Evolutionary conservation across 2,797 vertebrate genomes (phyloP), one percentile per base, ranked within the genome.

Genomic region (Ispidina picta): DNA sequence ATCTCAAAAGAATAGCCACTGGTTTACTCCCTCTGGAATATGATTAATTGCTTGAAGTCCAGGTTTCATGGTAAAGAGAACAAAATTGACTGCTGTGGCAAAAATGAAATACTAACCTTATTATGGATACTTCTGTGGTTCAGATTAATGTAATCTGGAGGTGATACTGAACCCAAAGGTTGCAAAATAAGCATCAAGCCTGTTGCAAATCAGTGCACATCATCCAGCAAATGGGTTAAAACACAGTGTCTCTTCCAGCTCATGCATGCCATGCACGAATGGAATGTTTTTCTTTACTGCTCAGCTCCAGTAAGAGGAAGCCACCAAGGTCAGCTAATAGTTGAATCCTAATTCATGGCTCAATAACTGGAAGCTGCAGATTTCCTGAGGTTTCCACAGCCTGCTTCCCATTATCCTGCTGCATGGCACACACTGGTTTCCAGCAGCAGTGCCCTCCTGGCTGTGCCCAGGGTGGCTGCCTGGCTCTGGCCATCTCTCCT

Each of bases 361-460:
- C 52, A 75, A 12, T 66, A 92, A 93, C 89, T 83, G 85, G 86
- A 95, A 95, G 58, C 69, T 51, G 59, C 73, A 83, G 20, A 72
- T 79, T 78, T 86, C 86, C 85, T 78, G 85, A 63, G 31, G 55
- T 66, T 94, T 71, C 85, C 18, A 3, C 15, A 23, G 46, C 28
- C 16, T 6, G 39, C 17, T 89, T 96, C 88, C 76, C 25, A 4
- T 72, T 65, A 78, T 31, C 84, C 51, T 10, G 51, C 73, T 62
- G 4, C 2, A 4, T 4, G 44, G 52, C 76, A 81, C 43, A 1
- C 9, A 5, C 14, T 72, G 59, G 39, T 91, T 91, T 62, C 79
- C 46, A 28, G 29, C 73, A 75, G 63, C 12, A 26, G 41, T 7
- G 55, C 13, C 10, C 59, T 28, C 28, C 66, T 20, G 59, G 15